A percentile compares a stretch with the other conserved stretches of the same genome.
These are phyloP conservation scores for Eupithecia vulgata DNA, from an alignment of 2,888 invertebrate species.

Conservation along the genomic window DNA sequence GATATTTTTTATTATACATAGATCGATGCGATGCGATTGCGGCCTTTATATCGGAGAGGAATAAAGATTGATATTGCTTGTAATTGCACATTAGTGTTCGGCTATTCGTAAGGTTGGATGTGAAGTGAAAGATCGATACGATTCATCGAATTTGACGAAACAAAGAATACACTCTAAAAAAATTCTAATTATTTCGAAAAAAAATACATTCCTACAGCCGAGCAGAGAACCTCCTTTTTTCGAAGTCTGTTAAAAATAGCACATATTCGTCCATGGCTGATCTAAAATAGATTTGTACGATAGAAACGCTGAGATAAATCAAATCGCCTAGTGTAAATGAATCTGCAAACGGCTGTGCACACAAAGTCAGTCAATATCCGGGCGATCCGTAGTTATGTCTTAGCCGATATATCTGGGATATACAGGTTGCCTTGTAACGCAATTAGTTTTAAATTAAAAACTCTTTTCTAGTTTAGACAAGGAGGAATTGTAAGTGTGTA, in stretches of 20 bases:
- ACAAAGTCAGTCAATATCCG: slow-evolving; percentile 49
- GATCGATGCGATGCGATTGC: too few species aligned
- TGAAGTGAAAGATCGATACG: slow-evolving; percentile 23
- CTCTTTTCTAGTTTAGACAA: too few species aligned
- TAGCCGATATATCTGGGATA: slow-evolving; percentile 28
- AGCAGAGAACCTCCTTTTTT: too few species aligned
- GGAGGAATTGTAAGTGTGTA: too few species aligned
- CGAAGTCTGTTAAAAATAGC: too few species aligned
- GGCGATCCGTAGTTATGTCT: slow-evolving; percentile 31
- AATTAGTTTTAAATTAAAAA: slow-evolving; percentile 3
- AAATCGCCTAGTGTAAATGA: slow-evolving; percentile 18
- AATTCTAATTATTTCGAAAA: too few species aligned
- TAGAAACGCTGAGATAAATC: neutral
- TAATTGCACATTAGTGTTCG: slow-evolving; percentile 31
- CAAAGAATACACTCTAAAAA: too few species aligned
- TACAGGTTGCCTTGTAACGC: neutral
- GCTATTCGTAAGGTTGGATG: slow-evolving; percentile 17
- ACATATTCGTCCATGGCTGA: too few species aligned
- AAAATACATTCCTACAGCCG: too few species aligned
- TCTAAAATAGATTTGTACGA: too few species aligned
- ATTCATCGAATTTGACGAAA: slow-evolving; percentile 1
- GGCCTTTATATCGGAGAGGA: slow-evolving; percentile 13
- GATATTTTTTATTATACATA: too few species aligned
- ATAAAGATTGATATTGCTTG: slow-evolving; percentile 21
- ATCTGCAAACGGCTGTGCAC: slow-evolving; percentile 34